Conservation (phyloP, 1,140 invertebrate genomes). For the Macrobrachium rosenbergii region DNA sequence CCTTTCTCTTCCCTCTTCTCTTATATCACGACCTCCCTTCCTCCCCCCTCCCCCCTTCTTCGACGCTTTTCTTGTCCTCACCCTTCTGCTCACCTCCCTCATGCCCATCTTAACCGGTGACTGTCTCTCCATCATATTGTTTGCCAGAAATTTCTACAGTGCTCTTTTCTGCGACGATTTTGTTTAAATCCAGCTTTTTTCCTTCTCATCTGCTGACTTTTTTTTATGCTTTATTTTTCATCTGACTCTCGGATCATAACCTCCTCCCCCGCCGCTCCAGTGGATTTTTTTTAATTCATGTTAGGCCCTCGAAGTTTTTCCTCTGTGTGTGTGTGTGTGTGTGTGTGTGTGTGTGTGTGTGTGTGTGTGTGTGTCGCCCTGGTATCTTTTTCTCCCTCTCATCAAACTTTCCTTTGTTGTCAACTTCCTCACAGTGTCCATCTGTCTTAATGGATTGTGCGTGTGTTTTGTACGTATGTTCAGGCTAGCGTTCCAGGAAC, state of each 20-base stretch:
- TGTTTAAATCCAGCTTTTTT: background rate
- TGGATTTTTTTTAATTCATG: background rate
- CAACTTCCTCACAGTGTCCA: background rate
- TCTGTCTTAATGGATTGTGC: too few species aligned
- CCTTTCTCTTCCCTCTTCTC: background rate
- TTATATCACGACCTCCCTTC: background rate
- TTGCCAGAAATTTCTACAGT: too few species aligned
- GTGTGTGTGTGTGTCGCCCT: constrained; percentile 11
- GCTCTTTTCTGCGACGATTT: background rate
- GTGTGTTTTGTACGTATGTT: too few species aligned
- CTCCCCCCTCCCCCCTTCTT: background rate
- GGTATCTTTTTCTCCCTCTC: background rate
- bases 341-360: constrained; percentile 39
- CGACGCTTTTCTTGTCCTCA: background rate
- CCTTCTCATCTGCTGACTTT: background rate
- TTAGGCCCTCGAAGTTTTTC: background rate
- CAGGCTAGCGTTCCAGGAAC: too few species aligned
- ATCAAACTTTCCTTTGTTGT: background rate
- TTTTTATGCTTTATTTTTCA: background rate
- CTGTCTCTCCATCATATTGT: background rate
- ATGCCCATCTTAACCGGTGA: background rate
- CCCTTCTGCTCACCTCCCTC: background rate
- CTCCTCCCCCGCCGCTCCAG: background rate
- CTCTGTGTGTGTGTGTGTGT: background rate
- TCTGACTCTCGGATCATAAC: background rate